phyloP scores from a whole-genome alignment of 2,888 invertebrate species.

The Dolichopus griseipennis region DNA sequence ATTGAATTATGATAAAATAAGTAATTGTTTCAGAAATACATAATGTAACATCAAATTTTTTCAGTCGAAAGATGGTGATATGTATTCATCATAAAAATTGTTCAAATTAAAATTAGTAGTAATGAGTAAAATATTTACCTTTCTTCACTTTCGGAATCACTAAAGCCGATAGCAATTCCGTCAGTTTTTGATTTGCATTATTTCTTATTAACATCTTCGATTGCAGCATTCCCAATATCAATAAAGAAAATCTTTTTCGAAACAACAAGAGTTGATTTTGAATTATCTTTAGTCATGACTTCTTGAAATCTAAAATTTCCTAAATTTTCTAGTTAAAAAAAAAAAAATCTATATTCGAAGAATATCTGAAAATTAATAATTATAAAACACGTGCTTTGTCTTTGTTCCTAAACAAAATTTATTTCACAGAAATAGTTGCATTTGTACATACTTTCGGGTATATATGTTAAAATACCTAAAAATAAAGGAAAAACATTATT shows the following conservation, averaged over 20 bases:
- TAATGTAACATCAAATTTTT: constrained; percentile 31
- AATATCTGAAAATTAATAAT: too few species aligned
- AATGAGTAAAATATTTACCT: background rate
- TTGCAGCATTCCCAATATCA: constrained; percentile 50
- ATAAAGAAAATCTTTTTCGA: too few species aligned
- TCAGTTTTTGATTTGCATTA: constrained; percentile 90
- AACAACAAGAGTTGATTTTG: too few species aligned
- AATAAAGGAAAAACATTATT: background rate
- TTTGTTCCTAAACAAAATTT: background rate
- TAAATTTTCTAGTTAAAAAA: too few species aligned
- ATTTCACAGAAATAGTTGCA: background rate
- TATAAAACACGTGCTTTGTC: too few species aligned
- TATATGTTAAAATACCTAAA: background rate
- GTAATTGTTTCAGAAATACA: constrained; percentile 27
- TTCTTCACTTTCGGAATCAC: constrained; percentile 54
- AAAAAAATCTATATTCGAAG: too few species aligned
- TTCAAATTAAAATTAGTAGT: background rate
- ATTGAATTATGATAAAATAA: background rate
- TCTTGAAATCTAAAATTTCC: too few species aligned
- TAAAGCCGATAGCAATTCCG: constrained; percentile 97
- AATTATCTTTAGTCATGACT: too few species aligned
- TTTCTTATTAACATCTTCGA: constrained; percentile 67
- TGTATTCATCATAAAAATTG: constrained; percentile 19
- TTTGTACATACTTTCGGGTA: background rate
- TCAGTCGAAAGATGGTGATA: constrained; percentile 42